phyloP scores from a whole-genome alignment of 2,888 invertebrate species.

The Encarsia formosa region DNA sequence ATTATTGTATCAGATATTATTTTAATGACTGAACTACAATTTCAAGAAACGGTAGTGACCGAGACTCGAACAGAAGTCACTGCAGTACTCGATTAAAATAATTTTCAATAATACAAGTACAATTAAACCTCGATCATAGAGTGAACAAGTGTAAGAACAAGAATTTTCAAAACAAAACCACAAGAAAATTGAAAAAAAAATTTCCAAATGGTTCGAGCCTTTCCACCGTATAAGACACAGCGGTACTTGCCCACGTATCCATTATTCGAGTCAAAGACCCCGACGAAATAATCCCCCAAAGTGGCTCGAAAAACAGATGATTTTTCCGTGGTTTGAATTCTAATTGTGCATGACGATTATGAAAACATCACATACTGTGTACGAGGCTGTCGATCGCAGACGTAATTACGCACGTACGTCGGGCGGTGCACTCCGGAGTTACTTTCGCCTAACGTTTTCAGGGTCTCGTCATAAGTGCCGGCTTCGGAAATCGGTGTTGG shows the following conservation, averaged over 20 bases:
- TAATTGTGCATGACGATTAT: slow-evolving; percentile 25
- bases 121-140: not conserved
- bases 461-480: slow-evolving; percentile 26
- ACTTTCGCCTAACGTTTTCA: not conserved
- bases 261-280: not conserved
- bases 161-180: not conserved
- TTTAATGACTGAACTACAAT: no score
- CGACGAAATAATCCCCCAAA: not conserved
- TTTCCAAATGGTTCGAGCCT: not conserved
- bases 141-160: not conserved
- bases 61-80: no score
- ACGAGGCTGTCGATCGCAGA: not conserved
- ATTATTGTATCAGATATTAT: no score
- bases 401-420: not conserved
- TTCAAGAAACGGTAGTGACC: no score
- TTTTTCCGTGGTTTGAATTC: slow-evolving; percentile 7
- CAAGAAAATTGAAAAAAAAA: not conserved
- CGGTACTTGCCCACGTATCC: not conserved
- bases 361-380: not conserved
- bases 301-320: not conserved
- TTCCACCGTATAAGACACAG: not conserved
- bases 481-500: slow-evolving; percentile 16
- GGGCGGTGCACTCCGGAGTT: not conserved
- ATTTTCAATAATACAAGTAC: no score
- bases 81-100: no score